phyloP scores from a whole-genome alignment of 2,888 invertebrate species.

The Balanococcus diminutus region DNA sequence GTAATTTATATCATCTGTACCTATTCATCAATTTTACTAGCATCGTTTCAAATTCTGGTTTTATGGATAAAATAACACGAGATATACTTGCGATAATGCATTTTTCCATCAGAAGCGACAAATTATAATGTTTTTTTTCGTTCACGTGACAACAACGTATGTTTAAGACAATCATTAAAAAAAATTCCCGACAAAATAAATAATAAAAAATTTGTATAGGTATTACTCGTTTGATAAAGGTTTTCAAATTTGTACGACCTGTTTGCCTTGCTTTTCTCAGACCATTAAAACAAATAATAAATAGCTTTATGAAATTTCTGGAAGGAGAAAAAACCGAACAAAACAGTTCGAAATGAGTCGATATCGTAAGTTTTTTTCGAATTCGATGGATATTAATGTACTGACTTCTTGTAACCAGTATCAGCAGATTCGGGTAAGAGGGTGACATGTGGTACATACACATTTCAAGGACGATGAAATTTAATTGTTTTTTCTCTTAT shows the following conservation, averaged over 20 bases:
- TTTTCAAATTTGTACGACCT: neutral
- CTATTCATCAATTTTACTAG: neutral
- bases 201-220: neutral
- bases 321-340: neutral
- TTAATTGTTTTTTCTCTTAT: neutral
- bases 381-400: neutral
- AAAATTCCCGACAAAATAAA: neutral
- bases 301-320: neutral
- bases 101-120: neutral
- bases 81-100: neutral
- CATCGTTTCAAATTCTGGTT: neutral
- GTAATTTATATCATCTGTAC: neutral
- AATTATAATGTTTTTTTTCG: neutral
- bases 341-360: neutral
- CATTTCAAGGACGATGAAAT: neutral
- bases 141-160: neutral
- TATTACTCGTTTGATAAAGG: neutral
- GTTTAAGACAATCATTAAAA: neutral
- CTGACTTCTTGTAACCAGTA: neutral
- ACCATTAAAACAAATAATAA: neutral
- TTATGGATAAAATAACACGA: neutral
- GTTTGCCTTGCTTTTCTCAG: neutral
- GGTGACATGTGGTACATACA: neutral
- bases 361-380: neutral
- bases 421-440: neutral